Evolutionary conservation across 2,797 vertebrate genomes (phyloP).

Genomic region (Dipus sagitta): DNA sequence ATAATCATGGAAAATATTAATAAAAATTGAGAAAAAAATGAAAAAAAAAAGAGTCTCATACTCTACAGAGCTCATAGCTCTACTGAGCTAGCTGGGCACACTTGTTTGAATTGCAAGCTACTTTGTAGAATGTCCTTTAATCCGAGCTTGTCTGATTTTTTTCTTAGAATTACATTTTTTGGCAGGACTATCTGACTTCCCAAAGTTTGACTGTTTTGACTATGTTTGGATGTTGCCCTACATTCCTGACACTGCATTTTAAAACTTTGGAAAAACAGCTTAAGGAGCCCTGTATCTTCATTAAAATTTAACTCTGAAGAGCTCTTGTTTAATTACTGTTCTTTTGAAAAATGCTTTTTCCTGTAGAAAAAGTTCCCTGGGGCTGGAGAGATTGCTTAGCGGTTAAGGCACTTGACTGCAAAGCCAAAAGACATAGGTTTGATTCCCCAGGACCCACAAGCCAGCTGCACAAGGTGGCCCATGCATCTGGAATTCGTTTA

Average conservation of each 20-base stretch:
- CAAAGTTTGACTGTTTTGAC: not conserved
- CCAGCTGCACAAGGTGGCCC: too few species aligned
- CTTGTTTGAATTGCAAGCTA: not conserved
- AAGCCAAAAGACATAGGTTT: too few species aligned
- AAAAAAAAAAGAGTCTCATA: too few species aligned
- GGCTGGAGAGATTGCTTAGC: too few species aligned
- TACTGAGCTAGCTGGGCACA: too few species aligned
- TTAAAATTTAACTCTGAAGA: slow-evolving; percentile 59
- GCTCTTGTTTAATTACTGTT: slow-evolving; percentile 22
- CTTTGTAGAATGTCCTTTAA: slow-evolving; percentile 35
- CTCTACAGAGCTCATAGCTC: too few species aligned
- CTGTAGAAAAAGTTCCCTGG: slow-evolving; percentile 25
- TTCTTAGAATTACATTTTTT: slow-evolving; percentile 42
- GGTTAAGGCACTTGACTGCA: too few species aligned
- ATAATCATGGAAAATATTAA: too few species aligned
- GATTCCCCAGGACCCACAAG: too few species aligned
- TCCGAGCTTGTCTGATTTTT: slow-evolving; percentile 52
- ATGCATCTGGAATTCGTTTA: not conserved
- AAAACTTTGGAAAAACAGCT: slow-evolving; percentile 48
- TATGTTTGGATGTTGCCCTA: slow-evolving; percentile 51
- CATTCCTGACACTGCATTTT: slow-evolving; percentile 41
- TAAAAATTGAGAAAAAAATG: too few species aligned
- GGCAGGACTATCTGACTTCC: not conserved
- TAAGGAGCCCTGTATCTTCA: slow-evolving; percentile 1
- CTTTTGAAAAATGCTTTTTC: slow-evolving; percentile 34